Percentiles rank a stretch among this genome's conserved stretches.
Evolutionary conservation across 2,797 vertebrate genomes (phyloP).

Genomic region (Chiloscyllium punctatum): DNA sequence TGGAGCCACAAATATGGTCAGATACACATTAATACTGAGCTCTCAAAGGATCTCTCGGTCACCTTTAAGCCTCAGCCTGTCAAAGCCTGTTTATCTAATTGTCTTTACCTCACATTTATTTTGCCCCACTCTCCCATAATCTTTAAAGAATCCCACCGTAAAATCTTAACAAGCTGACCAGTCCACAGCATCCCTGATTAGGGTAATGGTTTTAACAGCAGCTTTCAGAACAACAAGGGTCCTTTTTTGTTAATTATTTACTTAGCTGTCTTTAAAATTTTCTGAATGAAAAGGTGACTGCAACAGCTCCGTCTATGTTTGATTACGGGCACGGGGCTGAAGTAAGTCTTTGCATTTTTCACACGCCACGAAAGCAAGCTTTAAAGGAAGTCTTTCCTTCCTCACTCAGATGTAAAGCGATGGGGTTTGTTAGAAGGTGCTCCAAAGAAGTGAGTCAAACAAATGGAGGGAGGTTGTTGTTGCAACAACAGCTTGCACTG

Average conservation of each 20-base stretch:
- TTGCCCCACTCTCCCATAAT: not conserved
- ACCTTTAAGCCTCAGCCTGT: not conserved
- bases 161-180: conserved; percentile 14
- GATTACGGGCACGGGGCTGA: not conserved
- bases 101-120: not conserved
- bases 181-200: not conserved
- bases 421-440: not conserved
- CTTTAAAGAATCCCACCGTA: conserved; percentile 17
- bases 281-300: not conserved
- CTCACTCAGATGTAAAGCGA: not conserved
- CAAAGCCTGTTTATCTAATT: conserved; percentile 20
- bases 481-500: not conserved
- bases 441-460: not conserved
- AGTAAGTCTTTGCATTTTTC: conserved; percentile 5
- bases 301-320: too few species aligned
- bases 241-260: conserved; percentile 1
- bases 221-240: not conserved
- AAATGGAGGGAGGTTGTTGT: not conserved
- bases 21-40: not conserved
- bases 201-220: conserved; percentile 18
- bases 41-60: not conserved
- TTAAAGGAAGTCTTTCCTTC: not conserved
- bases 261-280: conserved; percentile 28
- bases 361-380: not conserved
- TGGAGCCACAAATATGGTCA: not conserved